Conservation (phyloP, 2,113 vertebrate species). For the Sciurus niger region DNA sequence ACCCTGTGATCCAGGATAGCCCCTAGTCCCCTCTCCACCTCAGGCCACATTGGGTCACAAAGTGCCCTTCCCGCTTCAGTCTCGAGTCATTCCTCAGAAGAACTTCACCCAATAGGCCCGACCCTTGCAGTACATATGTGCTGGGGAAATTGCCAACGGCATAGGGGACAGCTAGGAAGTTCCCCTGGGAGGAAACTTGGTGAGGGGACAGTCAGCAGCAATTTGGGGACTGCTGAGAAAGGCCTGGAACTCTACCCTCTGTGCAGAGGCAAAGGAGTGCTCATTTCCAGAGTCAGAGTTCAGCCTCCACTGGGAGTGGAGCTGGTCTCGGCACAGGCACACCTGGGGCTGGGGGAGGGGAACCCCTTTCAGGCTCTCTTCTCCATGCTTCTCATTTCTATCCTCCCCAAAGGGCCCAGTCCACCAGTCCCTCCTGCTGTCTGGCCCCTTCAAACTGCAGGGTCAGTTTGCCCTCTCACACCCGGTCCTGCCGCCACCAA, state of each 20-base stretch:
- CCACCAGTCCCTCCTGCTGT: too few species aligned
- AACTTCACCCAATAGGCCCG: background rate
- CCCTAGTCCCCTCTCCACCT: background rate
- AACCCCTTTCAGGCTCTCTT: background rate
- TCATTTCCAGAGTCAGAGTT: background rate
- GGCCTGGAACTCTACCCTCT: background rate
- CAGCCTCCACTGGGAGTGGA: background rate
- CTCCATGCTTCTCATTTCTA: background rate
- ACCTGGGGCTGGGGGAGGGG: fast-evolving
- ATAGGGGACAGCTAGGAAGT: background rate
- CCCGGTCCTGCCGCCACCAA: background rate
- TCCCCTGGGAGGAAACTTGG: background rate
- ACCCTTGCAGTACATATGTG: fast-evolving
- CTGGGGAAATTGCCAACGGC: fast-evolving
- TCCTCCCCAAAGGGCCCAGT: background rate
- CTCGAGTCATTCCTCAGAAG: background rate
- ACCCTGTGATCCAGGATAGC: background rate
- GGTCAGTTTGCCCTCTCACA: background rate
- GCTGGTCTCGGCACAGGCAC: background rate
- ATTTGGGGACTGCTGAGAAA: background rate
- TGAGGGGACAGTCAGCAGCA: background rate
- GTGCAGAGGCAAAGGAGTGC: background rate
- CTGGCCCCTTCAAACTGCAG: too few species aligned
- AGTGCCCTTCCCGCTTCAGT: too few species aligned
- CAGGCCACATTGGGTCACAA: background rate